Base-by-base conservation (phyloP, 2,113 vertebrate species). In the Stomatorhinus ivindoensis region DNA sequence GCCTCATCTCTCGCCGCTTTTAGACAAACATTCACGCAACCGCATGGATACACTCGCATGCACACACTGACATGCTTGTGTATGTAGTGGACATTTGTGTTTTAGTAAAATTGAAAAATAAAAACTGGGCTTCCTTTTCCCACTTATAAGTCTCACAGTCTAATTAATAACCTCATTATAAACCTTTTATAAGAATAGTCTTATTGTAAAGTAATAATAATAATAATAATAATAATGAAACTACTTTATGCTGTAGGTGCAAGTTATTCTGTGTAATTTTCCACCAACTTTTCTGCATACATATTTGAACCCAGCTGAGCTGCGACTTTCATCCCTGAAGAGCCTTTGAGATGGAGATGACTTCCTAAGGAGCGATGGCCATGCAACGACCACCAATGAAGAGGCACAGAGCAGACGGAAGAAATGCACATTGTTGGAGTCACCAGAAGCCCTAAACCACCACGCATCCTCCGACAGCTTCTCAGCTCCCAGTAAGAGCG, bases 31-130 rank as follows among this genome's bases (percentile, higher is more conserved):
- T 39, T 21, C 61, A 10, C 15, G 7, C 24, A 69, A 39, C 6
- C 87, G 51, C 47, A 84, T 21, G 50, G 53, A 89, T 47, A 90
- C 61, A 86, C 76, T 88, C 10, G 42, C 58, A 76, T 24, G 42
- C 86, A 87, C 44, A 87, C 24, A 24, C 65, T 73, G 15, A 19
- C 10, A 69, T 19, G 61, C 15, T 61, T 10, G 50, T 1, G n/a
- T 61, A 27, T 65, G 3, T 11, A 3, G 8, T 27, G n/a, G 8
- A 3, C 24, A 27, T 73, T 27, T 31, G 10, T 27, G 3, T 73
- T 73, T 73, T 73, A 13, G 27, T n/a, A 73, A 73, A 31, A 31
- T 73, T 35, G 9, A 9, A 69, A 69, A 31, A 11, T 31, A 2
- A 69, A 65, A 73, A 73, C n/a, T 31, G 35, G 27, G 10, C 65